phyloP scores from a whole-genome alignment of 2,797 vertebrate genomes.

The Simalia tracyae region DNA sequence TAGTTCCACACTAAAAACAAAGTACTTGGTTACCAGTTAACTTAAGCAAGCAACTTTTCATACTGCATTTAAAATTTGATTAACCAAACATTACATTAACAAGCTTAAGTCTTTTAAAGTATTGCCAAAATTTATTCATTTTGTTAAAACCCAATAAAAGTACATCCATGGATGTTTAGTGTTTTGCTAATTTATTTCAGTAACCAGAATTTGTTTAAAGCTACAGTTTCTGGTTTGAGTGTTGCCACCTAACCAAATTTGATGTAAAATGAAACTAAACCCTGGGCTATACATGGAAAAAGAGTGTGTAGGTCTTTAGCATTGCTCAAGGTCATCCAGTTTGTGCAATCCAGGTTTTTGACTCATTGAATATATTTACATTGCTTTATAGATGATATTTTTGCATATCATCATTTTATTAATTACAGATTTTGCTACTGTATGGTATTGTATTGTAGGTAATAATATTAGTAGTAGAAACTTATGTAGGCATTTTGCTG shows the following conservation, averaged over 20 bases:
- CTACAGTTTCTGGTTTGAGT: background rate
- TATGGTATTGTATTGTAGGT: background rate
- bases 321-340: background rate
- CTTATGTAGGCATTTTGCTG: background rate
- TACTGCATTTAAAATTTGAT: background rate
- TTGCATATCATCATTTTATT: background rate
- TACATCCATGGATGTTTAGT: background rate
- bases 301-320: background rate
- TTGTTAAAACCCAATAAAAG: background rate
- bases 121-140: background rate
- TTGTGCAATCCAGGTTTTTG: background rate
- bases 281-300: background rate
- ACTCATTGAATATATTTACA: background rate
- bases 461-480: background rate
- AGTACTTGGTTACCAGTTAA: background rate
- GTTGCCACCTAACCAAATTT: background rate
- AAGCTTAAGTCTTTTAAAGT: background rate
- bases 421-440: background rate
- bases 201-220: background rate
- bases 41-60: background rate
- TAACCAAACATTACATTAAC: too few relatives aligned
- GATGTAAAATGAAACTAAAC: background rate
- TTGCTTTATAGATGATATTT: background rate
- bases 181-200: background rate
- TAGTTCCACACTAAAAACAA: background rate